Evolutionary conservation across 1,140 invertebrate species (phyloP), one percentile per base, ranked within the genome.

Genomic region (Tribolium madens): DNA sequence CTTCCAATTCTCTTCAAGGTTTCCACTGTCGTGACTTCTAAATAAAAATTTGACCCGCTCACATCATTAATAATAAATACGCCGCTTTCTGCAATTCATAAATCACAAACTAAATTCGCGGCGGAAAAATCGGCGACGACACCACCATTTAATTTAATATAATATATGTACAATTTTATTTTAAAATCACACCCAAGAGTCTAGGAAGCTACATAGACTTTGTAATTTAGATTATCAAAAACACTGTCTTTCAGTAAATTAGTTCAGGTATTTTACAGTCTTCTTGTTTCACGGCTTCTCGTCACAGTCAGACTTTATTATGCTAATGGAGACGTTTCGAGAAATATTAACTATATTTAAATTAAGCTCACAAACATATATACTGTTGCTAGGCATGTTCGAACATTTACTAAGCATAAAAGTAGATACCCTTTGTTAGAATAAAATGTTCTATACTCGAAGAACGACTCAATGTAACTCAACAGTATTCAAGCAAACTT

Each of bases 181-280:
- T 33, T 4, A 5, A 33, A 64, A 64, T 64, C 36, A 26, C 21
- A 26, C 57, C 26, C 26, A 3, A 12, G 52, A 12, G 57, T 12
- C 13, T 14, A 33, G 4, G 31, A 12, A 31, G 57, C 26, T 31
- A 13, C 26, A 3, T 12, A 9, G 26, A 64, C 57, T 36, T 42
- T 33, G 26, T 33, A 64, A 64, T 64, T 33, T 64, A 31, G 2
- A 64, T 64, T 64, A 64, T 64, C 57, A 64, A 33, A 64, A 64
- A 64, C 57, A 31, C n/a, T 64, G 57, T 64, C 57, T 64, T 64
- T 64, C 57, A 64, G 26, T 64, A 64, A 64, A 64, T 64, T 64
- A 64, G 57, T 64, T 64, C 57, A 64, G 57, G 57, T 64, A 64
- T 64, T 64, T 33, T 33, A 64, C 21, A 64, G 57, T 21, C 53